Base-by-base conservation (phyloP, 2,113 vertebrate species). In the Cyprinus carpio region DNA sequence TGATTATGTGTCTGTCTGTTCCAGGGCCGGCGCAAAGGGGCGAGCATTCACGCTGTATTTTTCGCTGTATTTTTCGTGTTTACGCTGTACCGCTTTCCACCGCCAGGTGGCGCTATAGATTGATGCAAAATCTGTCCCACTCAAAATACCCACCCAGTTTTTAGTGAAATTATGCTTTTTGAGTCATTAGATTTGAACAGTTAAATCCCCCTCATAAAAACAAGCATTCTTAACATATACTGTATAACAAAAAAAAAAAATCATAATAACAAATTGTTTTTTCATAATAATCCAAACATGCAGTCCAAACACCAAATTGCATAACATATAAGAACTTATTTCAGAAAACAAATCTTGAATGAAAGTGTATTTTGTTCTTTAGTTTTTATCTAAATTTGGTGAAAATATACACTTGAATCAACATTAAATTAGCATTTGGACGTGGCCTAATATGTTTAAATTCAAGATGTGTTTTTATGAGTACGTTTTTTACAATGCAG, bases 71-170 rank as follows among this genome's bases (percentile, higher is more conserved):
- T 34, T 15, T 27, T 6, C 29, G 2, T 11, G 27, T 78, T 51
- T 56, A 0, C 74, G 65, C 77, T 4, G 13, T 27, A 15, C 25
- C 6, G 65, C 16, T 29, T 11, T 77, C 51, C 0, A 49, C 43
- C 86, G 87, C 81, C 43, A 92, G 92, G 87, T 91, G 90, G 90
- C 65, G 75, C 81, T 84, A 84, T 88, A 54, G 43, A 4, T 49
- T 23, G 25, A 62, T 76, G 29, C 23, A 67, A 12, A 16, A 49
- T 1, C 13, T 69, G 3, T 37, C 23, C 16, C 12, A 18, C 29
- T 18, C 2, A 20, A 7, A 74, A 20, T 6, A 56, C 18, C 0
- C 6, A 60, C 23, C 56, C 31, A 62, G 54, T 64, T 75, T 54
- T 75, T 83, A 75, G 82, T 78, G 51, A 78, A n/a, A 15, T 34